Percentiles rank a stretch among this genome's conserved stretches.
Evolutionary conservation across 2,888 invertebrate species (phyloP).

Genomic region (Barypeithes pellucidus): DNA sequence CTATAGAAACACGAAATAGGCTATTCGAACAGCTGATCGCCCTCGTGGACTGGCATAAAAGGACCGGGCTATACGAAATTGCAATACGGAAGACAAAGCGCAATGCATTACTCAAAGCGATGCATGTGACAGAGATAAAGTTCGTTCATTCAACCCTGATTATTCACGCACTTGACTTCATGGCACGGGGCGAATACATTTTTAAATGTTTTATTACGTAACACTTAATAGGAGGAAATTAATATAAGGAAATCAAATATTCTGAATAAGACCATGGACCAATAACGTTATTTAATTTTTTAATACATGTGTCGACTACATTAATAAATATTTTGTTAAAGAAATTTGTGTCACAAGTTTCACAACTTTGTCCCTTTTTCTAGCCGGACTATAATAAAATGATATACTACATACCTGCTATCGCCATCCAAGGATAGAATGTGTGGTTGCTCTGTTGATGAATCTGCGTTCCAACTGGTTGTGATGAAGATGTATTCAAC

Average conservation of each 20-base stretch:
- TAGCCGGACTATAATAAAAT: too few relatives aligned
- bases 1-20: constrained; percentile 65
- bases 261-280: too few relatives aligned
- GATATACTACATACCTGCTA: constrained; percentile 99
- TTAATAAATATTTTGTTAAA: too few relatives aligned
- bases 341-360: neutral
- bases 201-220: constrained; percentile 29
- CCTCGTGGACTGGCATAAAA: constrained; percentile 64
- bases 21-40: constrained; percentile 69
- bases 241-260: too few relatives aligned
- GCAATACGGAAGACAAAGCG: constrained; percentile 48
- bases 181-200: constrained; percentile 56
- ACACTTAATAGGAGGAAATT: too few relatives aligned
- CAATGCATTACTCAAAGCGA: constrained; percentile 50
- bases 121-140: constrained; percentile 64
- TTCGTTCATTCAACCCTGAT: constrained; percentile 71
- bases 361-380: neutral
- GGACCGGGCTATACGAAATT: constrained; percentile 58
- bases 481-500: constrained; percentile 86
- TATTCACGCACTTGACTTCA: constrained; percentile 77
- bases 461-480: constrained; percentile 85
- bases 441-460: constrained; percentile 95
- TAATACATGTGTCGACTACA: too few relatives aligned
- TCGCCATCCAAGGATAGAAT: constrained; percentile 99
- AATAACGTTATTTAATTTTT: too few relatives aligned